Evolutionary conservation across 2,113 vertebrate species (phyloP).

Genomic region (Tor tambroides): DNA sequence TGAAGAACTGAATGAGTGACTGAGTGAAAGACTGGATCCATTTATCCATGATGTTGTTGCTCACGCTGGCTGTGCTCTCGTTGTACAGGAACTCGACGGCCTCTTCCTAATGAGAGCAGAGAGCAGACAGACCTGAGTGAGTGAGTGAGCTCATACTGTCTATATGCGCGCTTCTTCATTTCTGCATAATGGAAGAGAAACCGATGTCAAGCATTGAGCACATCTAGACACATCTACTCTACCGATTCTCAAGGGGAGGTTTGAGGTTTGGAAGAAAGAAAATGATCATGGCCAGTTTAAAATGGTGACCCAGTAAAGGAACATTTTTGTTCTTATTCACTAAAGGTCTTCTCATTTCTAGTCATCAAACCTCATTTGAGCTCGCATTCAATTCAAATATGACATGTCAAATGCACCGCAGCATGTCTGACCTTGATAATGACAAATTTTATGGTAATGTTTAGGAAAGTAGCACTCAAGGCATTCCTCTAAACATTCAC

Average conservation of each 20-base stretch:
- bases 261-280: neutral
- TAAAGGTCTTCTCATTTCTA: neutral
- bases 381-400: neutral
- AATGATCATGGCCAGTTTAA: neutral
- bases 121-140: neutral
- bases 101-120: slow-evolving; percentile 80
- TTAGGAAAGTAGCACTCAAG: too few relatives aligned
- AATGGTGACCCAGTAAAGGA: neutral
- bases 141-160: neutral
- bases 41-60: slow-evolving; percentile 93
- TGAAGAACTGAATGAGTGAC: slow-evolving; percentile 93
- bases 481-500: too few relatives aligned
- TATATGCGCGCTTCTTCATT: neutral
- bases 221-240: neutral
- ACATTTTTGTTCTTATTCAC: neutral
- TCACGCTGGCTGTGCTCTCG: slow-evolving; percentile 82
- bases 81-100: slow-evolving; percentile 87
- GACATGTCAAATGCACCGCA: neutral
- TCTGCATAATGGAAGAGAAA: neutral
- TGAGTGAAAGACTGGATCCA: slow-evolving; percentile 98
- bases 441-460: too few relatives aligned
- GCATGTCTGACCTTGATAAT: too few relatives aligned
- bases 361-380: neutral
- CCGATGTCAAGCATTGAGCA: neutral
- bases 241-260: neutral